These are phyloP conservation scores for Piaya cayana DNA, from an alignment of 2,113 vertebrate genomes.

Conservation along the genomic window DNA sequence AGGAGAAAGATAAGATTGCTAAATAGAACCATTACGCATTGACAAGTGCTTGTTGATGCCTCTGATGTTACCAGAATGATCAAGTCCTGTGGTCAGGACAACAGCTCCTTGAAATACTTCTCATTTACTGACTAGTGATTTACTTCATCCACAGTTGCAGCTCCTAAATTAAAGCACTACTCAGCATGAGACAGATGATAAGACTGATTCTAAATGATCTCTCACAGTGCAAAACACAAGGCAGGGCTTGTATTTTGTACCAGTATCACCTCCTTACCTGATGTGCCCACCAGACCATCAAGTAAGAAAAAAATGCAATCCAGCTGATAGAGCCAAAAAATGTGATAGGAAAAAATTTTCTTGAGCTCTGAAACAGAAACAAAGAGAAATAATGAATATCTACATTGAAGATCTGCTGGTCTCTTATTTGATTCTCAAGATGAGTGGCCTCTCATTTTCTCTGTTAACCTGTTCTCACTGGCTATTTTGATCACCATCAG, in stretches of 20 bases:
- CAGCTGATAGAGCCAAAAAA: constrained; percentile 93
- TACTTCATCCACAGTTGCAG: not conserved
- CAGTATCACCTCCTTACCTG: constrained; percentile 83
- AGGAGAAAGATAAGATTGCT: not conserved
- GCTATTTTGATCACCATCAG: not conserved
- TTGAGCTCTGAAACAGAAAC: constrained; percentile 80
- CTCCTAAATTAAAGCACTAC: not conserved
- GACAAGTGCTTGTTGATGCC: not conserved
- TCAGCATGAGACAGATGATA: not conserved
- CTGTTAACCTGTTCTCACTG: not conserved
- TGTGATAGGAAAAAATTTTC: constrained; percentile 88
- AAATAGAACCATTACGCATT: not conserved
- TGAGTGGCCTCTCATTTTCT: not conserved
- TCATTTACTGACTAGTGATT: not conserved
- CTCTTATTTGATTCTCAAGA: not conserved
- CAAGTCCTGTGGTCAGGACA: not conserved
- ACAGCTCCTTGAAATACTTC: not conserved
- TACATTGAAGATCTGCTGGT: not conserved
- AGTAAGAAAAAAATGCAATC: constrained; percentile 94
- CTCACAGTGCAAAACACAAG: not conserved
- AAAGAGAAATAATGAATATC: not conserved
- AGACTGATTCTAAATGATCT: not conserved
- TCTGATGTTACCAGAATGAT: not conserved
- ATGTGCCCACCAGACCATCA: constrained; percentile 99
- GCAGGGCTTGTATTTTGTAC: not conserved